Evolutionary conservation across 2,113 vertebrate genomes (phyloP).

Genomic region (Takifugu flavidus): DNA sequence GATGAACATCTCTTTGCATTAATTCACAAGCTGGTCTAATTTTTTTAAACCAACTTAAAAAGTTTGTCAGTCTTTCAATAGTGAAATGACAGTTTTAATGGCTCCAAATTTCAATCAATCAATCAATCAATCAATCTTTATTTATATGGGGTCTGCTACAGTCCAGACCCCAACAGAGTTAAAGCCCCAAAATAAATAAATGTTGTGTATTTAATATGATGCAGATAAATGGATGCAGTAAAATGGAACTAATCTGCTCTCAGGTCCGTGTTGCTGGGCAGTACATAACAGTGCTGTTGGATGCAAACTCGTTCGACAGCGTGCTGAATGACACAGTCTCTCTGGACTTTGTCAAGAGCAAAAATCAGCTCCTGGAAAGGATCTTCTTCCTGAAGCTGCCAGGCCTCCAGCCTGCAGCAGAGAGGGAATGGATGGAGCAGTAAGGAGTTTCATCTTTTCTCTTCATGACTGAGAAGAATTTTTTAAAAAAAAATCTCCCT

Average conservation of each 20-base stretch:
- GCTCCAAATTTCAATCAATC: too few species aligned
- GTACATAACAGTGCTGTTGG: conserved; percentile 82
- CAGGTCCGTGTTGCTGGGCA: conserved; percentile 80
- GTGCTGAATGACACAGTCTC: conserved; percentile 72
- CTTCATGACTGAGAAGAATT: background rate
- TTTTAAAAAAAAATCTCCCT: background rate
- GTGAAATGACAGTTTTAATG: too few species aligned
- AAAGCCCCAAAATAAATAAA: too few species aligned
- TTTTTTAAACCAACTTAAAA: too few species aligned
- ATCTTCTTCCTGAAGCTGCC: conserved; percentile 80
- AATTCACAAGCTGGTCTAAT: too few species aligned
- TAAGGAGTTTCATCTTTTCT: conserved; percentile 18
- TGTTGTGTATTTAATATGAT: too few species aligned
- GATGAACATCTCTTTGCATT: too few species aligned
- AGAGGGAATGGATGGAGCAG: conserved; percentile 76
- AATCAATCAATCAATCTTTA: too few species aligned
- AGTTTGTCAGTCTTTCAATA: too few species aligned
- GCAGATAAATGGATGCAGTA: too few species aligned
- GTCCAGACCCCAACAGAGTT: too few species aligned
- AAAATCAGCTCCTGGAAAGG: conserved; percentile 68
- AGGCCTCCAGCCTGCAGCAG: conserved; percentile 46
- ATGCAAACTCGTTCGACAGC: conserved; percentile 78
- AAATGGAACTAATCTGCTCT: background rate
- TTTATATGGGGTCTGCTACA: too few species aligned
- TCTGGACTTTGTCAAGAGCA: conserved; percentile 72